Base-by-base conservation (phyloP, 2,888 invertebrate genomes). In the Chloroclysta siterata region DNA sequence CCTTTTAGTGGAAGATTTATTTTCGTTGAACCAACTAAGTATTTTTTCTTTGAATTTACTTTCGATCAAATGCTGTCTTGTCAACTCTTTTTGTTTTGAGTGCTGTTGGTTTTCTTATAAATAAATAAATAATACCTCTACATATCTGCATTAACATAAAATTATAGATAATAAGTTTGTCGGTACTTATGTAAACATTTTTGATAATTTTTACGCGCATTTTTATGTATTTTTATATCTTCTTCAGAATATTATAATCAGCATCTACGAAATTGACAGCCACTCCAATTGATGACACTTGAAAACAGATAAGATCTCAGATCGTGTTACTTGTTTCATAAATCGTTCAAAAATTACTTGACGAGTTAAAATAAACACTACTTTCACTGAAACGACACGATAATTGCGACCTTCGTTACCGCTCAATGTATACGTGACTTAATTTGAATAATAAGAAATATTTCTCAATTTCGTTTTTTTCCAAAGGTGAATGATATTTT, bases 391-490 rank as follows among this genome's bases (percentile, higher is more conserved):
- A 70, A 70, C 56, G 58, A 72, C 73, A 70, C 72, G 72, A 76
- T 76, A 76, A 77, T 72, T 72, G 70, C 65, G 39, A 58, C 63
- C 68, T 71, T 78, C 53, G 56, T 82, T 83, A 83, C 79, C 81
- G 77, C 82, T 83, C 75, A 83, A 85, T 84, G 60, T 63, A 59
- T 58, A 62, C 65, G 65, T 65, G 65, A 62, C 65, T 62, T 83
- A 76, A 85, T 85, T 89, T 87, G 79, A 88, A 88, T 88, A 85
- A 84, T 53, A 57, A 65, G 44, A 57, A 61, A 46, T 60, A 48
- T 48, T 28, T 41, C 46, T 22, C 13, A 44, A 61, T 54, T 51
- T 46, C 44, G 60, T 46, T 50, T 46, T 33, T 47, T 65, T 53
- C 41, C 46, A 54, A 50, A 17, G 44, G 60, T 11, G 0, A 42